Conservation (phyloP, 2,888 invertebrate genomes). For the Isotomurus palustris region DNA sequence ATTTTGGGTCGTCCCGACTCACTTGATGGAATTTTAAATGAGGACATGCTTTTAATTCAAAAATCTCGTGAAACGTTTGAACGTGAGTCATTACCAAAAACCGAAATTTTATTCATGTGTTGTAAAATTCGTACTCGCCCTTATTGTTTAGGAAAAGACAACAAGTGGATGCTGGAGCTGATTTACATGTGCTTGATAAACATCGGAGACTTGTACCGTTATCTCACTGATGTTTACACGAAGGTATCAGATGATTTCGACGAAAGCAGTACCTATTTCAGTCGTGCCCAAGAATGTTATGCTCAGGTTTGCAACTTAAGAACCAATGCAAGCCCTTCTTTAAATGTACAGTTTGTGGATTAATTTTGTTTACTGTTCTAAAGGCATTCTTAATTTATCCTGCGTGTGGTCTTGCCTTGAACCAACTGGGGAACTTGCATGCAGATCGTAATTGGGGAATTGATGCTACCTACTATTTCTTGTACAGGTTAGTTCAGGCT, state of each 20-base stretch:
- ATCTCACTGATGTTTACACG: conserved; percentile 36
- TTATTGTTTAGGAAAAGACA: background rate
- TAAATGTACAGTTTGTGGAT: background rate
- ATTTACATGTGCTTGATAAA: conserved; percentile 37
- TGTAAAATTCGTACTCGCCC: background rate
- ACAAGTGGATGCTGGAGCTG: conserved; percentile 31
- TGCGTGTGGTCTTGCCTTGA: conserved; percentile 35
- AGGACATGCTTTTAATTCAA: background rate
- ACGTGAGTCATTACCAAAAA: background rate
- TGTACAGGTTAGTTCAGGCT: conserved; percentile 35
- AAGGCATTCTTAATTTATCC: conserved; percentile 39
- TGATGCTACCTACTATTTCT: conserved; percentile 38
- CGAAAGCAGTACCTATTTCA: conserved; percentile 16
- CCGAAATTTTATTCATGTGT: background rate
- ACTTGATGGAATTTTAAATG: conserved; percentile 9
- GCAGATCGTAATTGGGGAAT: conserved; percentile 31
- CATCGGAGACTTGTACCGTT: conserved; percentile 41
- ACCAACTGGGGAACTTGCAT: conserved; percentile 42
- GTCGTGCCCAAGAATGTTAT: conserved; percentile 37
- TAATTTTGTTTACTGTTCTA: background rate
- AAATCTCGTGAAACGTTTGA: conserved; percentile 4
- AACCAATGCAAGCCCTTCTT: background rate
- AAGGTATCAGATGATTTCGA: conserved; percentile 16
- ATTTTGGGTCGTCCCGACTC: background rate
- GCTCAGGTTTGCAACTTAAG: no score